A percentile compares a stretch with the other conserved stretches of the same genome.
phyloP scores from a whole-genome alignment of 2,888 invertebrate species.

The Eupeodes latifasciatus region DNA sequence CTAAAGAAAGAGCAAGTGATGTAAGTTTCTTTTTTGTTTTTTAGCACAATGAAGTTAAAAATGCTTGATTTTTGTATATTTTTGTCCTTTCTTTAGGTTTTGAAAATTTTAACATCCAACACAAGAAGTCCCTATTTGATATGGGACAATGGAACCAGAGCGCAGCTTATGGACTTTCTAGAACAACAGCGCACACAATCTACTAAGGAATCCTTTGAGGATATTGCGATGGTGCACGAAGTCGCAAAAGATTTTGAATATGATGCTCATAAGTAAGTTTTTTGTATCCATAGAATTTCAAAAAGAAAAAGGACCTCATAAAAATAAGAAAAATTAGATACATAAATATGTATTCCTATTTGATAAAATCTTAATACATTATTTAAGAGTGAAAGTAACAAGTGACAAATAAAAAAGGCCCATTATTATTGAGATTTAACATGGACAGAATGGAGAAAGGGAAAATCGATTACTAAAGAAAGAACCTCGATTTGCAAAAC shows the following conservation, averaged over 20 bases:
- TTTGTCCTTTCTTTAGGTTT: conserved; percentile 85
- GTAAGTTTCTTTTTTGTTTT: conserved; percentile 83
- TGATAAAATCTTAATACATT: too few relatives aligned
- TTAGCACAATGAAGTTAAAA: not conserved
- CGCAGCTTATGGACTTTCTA: conserved; percentile 95
- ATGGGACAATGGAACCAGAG: conserved; percentile 99
- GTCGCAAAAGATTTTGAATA: conserved; percentile 81
- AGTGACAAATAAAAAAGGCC: too few relatives aligned
- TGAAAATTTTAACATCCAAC: conserved; percentile 98
- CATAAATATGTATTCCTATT: too few relatives aligned
- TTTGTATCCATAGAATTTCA: not conserved
- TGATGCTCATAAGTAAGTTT: conserved; percentile 83
- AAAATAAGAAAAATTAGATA: too few relatives aligned
- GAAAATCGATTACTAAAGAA: too few relatives aligned
- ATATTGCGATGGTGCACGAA: conserved; percentile 82
- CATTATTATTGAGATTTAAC: too few relatives aligned
- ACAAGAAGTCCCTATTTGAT: conserved; percentile 97
- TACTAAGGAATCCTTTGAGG: conserved; percentile 82
- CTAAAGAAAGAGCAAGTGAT: conserved; percentile 90
- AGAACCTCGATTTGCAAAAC: too few relatives aligned
- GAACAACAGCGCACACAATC: conserved; percentile 87
- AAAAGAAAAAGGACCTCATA: too few relatives aligned
- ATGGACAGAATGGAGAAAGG: too few relatives aligned
- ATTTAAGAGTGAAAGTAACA: too few relatives aligned
- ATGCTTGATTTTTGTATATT: not conserved